A percentile compares a stretch with the other conserved stretches of the same genome.
Conservation (phyloP, 2,888 invertebrate genomes). For the Dasypolia templi region DNA sequence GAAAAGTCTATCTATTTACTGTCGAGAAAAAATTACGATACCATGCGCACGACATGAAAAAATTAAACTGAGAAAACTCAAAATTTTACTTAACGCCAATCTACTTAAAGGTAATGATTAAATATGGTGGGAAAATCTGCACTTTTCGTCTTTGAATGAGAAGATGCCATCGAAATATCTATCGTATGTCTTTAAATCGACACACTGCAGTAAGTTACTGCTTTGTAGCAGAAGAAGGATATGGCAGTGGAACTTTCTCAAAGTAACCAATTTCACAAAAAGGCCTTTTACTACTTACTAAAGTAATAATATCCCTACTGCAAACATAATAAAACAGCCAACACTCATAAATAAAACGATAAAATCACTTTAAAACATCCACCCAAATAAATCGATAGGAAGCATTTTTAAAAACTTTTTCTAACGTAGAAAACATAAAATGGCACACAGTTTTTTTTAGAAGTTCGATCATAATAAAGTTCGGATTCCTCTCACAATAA, state of each 20-base stretch:
- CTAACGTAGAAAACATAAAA: slow-evolving; percentile 54
- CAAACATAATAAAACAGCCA: slow-evolving; percentile 21
- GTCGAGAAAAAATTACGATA: too few species aligned
- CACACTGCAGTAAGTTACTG: not conserved
- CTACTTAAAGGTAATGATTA: not conserved
- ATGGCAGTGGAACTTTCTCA: not conserved
- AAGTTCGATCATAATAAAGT: slow-evolving; percentile 63
- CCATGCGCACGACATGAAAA: not conserved
- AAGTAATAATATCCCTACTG: not conserved
- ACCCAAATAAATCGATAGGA: slow-evolving; percentile 40
- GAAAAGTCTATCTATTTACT: too few species aligned
- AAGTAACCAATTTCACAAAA: not conserved
- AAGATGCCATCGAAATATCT: not conserved
- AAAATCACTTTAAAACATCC: slow-evolving; percentile 54
- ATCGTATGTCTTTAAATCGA: not conserved
- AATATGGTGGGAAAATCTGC: not conserved
- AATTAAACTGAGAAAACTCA: not conserved
- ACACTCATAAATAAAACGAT: slow-evolving; percentile 34
- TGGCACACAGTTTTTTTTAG: slow-evolving; percentile 48
- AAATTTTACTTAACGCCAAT: not conserved
- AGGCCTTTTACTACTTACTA: not conserved
- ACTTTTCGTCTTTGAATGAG: not conserved
- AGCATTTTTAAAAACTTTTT: slow-evolving; percentile 63
- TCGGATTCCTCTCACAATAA: slow-evolving; percentile 49
- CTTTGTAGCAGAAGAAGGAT: not conserved